phyloP scores from a whole-genome alignment of 2,113 vertebrate genomes.

The Syngnathus typhle region DNA sequence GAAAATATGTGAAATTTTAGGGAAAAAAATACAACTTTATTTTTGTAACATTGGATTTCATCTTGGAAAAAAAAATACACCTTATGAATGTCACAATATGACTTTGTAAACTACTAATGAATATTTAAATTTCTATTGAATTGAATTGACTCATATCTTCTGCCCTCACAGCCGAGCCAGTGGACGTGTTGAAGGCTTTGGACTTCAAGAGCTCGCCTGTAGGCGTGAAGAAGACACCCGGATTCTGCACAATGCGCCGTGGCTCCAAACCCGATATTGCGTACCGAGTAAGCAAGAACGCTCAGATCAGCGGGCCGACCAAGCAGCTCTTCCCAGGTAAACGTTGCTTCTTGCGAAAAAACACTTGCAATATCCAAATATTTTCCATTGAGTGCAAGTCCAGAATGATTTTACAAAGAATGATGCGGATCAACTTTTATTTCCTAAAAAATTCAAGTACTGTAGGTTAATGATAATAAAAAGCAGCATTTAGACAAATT shows the following conservation, averaged over 20 bases:
- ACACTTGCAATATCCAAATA: not conserved
- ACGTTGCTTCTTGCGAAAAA: not conserved
- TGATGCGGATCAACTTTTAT: not conserved
- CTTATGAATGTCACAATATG: too few species aligned
- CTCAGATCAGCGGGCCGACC: slow-evolving; percentile 91
- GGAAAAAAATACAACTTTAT: not conserved
- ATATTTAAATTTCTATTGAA: not conserved
- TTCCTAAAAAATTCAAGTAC: not conserved
- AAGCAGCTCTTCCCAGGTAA: slow-evolving; percentile 93
- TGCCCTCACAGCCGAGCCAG: slow-evolving; percentile 79
- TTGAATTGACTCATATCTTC: not conserved
- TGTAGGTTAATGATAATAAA: too few species aligned
- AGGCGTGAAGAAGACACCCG: slow-evolving; percentile 85
- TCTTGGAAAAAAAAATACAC: not conserved
- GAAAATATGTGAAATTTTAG: not conserved
- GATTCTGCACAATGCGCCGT: slow-evolving; percentile 87
- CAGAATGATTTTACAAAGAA: not conserved
- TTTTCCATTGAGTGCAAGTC: not conserved
- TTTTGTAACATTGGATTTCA: too few species aligned
- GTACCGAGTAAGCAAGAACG: slow-evolving; percentile 83
- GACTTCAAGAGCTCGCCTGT: slow-evolving; percentile 89
- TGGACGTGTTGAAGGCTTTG: slow-evolving; percentile 91
- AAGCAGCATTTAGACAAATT: too few species aligned
- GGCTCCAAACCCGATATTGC: slow-evolving; percentile 87
- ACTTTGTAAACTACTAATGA: not conserved